These are phyloP conservation scores for Trichonephila clavipes DNA, from an alignment of 1,140 invertebrate genomes.

Conservation along the genomic window DNA sequence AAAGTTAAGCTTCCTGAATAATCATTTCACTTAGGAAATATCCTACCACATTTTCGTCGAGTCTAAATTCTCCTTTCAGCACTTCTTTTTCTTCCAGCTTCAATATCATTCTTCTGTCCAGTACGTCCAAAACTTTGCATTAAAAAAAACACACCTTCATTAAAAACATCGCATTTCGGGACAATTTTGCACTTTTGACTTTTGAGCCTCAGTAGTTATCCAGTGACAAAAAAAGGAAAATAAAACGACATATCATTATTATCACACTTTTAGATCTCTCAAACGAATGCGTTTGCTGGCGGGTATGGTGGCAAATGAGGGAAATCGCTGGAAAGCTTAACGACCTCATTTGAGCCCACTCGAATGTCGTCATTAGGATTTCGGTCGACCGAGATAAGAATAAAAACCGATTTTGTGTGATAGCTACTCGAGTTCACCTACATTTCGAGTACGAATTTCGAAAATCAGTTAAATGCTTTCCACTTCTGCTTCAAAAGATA, in stretches of 20 bases:
- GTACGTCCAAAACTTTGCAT: neutral
- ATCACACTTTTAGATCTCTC: slow-evolving; percentile 42
- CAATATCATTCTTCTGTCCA: neutral
- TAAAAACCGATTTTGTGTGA: slow-evolving; percentile 24
- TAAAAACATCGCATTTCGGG: neutral
- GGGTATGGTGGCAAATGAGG: slow-evolving; percentile 41
- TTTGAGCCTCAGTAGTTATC: neutral
- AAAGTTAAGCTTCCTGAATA: neutral
- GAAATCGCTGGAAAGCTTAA: slow-evolving; percentile 8
- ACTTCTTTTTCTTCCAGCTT: neutral
- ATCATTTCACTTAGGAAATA: neutral
- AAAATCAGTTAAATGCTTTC: slow-evolving; percentile 35
- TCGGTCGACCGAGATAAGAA: slow-evolving; percentile 43
- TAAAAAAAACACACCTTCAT: neutral
- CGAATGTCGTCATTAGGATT: slow-evolving; percentile 40
- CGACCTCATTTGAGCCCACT: slow-evolving; percentile 50
- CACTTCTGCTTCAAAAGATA: slow-evolving; percentile 13
- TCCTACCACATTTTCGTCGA: neutral
- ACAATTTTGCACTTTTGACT: slow-evolving; percentile 12
- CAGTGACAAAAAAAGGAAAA: neutral
- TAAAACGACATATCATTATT: slow-evolving; percentile 12
- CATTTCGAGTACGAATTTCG: slow-evolving; percentile 15
- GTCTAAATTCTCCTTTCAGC: neutral
- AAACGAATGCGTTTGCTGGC: slow-evolving; percentile 44
- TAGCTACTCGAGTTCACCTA: slow-evolving; percentile 11